Conservation (phyloP, 2,888 invertebrate genomes). For the Gryllus longicercus region DNA sequence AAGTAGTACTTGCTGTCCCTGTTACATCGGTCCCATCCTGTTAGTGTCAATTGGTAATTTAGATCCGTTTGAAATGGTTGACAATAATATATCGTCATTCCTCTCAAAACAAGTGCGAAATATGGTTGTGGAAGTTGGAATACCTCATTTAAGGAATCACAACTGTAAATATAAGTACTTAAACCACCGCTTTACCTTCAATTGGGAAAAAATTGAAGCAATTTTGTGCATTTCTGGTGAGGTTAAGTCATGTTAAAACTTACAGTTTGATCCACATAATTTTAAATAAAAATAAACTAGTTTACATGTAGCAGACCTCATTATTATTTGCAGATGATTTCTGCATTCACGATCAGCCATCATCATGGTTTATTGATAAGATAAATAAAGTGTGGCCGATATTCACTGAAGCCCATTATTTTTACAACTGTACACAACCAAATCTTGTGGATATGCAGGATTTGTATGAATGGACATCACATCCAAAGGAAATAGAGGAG, state of each 20-base stretch:
- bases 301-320: no score
- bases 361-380: slow-evolving; percentile 23
- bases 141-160: background rate
- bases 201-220: background rate
- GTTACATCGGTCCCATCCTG: no score
- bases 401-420: slow-evolving; percentile 24
- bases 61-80: no score
- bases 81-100: background rate
- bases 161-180: background rate
- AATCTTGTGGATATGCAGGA: slow-evolving; percentile 18
- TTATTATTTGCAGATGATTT: slow-evolving; percentile 24
- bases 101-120: background rate
- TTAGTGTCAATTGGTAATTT: no score
- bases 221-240: background rate
- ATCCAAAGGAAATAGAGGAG: slow-evolving; percentile 26
- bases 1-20: no score
- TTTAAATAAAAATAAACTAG: background rate
- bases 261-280: background rate
- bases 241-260: no score
- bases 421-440: background rate
- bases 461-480: slow-evolving; percentile 30
- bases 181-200: background rate
- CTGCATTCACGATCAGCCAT: slow-evolving; percentile 28
- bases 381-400: slow-evolving; percentile 28
- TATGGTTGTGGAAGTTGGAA: background rate